Base-by-base conservation (phyloP, 2,113 vertebrate species). In the Leptodactylus fuscus region DNA sequence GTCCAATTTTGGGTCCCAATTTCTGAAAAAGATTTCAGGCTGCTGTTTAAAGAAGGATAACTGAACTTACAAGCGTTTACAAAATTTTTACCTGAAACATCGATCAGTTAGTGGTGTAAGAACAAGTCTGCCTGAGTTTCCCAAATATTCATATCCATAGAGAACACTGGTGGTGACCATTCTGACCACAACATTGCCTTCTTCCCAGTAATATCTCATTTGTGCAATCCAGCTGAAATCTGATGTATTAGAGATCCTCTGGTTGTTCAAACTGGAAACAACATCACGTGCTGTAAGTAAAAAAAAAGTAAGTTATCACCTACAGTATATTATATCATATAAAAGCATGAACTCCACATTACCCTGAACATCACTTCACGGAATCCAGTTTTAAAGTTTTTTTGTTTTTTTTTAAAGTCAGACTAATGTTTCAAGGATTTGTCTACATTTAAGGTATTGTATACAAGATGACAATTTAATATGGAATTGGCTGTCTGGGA, bases 101-200 rank as follows among this genome's bases (percentile, higher is more conserved):
- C 90, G n/a, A 3, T 29, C 1, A 0, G 0, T 74, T n/a, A 79
- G 87, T 1, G 44, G 8, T 15, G 18, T 34, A 13, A 92, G 75
- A 27, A 85, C 20, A 60, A 6, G 71, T 73, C 84, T 86, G 11
- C 84, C 77, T 27, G 49, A 71, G 67, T 86, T 86, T 18, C 84
- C 84, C 71, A 89, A 81, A 55, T 89, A 89, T 71, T 89, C 88
- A 74, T 88, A 89, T 32, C 87, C 88, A 78, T 89, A 89, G 6
- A 69, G 58, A 9, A 89, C 85, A 38, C 11, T 55, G 24, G 87
- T 88, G 3, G 87, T 89, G 27, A 89, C 81, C 88, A 89, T 88
- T 41, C 78, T 69, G 9, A 89, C 85, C 41, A 84, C 20, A 13
- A 85, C 60, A 38, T 67, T 86, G 46, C 53, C 81, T 27, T 87